phyloP scores from a whole-genome alignment of 2,888 invertebrate species.

The Perithous albicinctus region DNA sequence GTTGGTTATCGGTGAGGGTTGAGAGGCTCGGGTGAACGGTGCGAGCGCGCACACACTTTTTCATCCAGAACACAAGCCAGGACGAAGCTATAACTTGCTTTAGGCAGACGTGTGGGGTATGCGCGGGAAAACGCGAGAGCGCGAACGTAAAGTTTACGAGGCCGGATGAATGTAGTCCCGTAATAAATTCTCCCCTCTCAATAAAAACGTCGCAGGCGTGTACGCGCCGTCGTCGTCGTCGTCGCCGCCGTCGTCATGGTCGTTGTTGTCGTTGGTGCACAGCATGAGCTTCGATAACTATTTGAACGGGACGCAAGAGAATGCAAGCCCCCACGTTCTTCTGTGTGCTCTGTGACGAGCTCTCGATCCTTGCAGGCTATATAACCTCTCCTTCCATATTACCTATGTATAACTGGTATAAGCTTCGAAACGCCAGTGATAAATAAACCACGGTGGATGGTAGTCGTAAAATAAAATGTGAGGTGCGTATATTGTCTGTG shows the following conservation, averaged over 20 bases:
- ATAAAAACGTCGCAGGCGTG: conserved; percentile 69
- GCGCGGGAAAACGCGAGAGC: conserved; percentile 24
- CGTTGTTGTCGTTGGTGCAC: conserved; percentile 32
- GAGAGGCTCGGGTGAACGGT: conserved; percentile 15
- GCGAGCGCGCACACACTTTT: conserved; percentile 52
- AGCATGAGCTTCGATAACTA: conserved; percentile 42
- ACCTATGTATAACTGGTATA: conserved; percentile 17
- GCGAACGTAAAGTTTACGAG: conserved; percentile 76
- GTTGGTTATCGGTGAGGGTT: conserved; percentile 30
- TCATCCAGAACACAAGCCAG: conserved; percentile 56
- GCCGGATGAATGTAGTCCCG: conserved; percentile 74
- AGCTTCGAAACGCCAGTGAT: background rate
- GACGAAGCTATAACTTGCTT: conserved; percentile 68
- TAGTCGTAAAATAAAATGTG: conserved; percentile 23
- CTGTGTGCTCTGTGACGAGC: conserved; percentile 1
- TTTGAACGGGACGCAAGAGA: conserved; percentile 6
- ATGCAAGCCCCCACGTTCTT: background rate
- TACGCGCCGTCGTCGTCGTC: conserved; percentile 35
- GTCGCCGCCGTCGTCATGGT: conserved; percentile 16
- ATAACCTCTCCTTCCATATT: background rate
- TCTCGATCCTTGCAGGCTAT: conserved; percentile 6
- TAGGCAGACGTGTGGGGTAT: conserved; percentile 13
- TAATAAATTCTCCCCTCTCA: conserved; percentile 75
- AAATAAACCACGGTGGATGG: conserved; percentile 18
- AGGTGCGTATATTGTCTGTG: background rate